Conservation (phyloP, 2,888 invertebrate genomes). For the Phragmatobia fuliginosa region DNA sequence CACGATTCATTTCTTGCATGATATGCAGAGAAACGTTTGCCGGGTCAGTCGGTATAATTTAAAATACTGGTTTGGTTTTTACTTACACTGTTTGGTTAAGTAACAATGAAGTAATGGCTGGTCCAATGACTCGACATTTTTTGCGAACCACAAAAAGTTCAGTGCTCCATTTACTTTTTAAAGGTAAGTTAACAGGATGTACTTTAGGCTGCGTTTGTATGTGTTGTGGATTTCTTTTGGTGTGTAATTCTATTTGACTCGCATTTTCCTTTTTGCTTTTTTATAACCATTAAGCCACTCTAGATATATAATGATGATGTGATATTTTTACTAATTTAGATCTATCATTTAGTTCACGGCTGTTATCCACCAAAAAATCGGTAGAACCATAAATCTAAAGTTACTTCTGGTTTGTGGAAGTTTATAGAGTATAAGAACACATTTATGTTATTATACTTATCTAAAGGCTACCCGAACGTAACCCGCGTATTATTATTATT, state of each 20-base stretch:
- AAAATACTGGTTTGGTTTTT: not conserved
- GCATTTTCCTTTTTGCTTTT: not conserved
- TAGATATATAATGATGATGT: not conserved
- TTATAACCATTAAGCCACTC: not conserved
- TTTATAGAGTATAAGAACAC: too few species aligned
- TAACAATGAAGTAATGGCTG: not conserved
- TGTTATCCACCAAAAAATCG: too few species aligned
- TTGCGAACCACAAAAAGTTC: constrained; percentile 1
- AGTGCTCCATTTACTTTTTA: not conserved
- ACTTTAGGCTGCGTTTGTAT: not conserved
- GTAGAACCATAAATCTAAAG: too few species aligned
- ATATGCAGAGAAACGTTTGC: too few species aligned
- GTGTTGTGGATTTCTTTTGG: not conserved
- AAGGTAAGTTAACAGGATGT: not conserved
- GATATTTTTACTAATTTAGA: not conserved
- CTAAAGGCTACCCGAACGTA: too few species aligned
- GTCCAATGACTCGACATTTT: not conserved
- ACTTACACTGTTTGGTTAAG: not conserved
- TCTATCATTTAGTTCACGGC: too few species aligned
- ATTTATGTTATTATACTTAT: too few species aligned
- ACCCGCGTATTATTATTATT: too few species aligned
- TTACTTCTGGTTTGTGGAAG: too few species aligned
- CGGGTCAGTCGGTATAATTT: too few species aligned
- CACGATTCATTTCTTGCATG: too few species aligned
- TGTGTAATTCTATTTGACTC: not conserved